Percentiles rank a stretch among this genome's conserved stretches.
Conservation (phyloP, 2,113 vertebrate genomes). For the Tympanuchus pallidicinctus region DNA sequence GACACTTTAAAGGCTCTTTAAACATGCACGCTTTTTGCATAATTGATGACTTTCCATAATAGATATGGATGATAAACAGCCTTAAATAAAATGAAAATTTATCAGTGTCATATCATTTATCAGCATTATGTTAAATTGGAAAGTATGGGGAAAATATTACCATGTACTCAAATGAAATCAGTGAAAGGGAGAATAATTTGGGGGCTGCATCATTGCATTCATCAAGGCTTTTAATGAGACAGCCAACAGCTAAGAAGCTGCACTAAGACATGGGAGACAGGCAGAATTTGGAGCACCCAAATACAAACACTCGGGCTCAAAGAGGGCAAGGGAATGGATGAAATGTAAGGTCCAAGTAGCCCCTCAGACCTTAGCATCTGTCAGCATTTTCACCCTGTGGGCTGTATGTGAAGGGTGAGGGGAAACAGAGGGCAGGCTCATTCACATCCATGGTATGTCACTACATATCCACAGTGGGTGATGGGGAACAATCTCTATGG, state of each 20-base stretch:
- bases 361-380: not conserved
- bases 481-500: rapidly evolving
- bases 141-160: constrained; percentile 23
- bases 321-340: not conserved
- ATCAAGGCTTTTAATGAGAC: constrained; percentile 7
- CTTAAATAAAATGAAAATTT: constrained; percentile 72
- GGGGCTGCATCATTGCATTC: not conserved
- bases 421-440: not conserved
- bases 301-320: not conserved
- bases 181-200: constrained; percentile 37
- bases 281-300: not conserved
- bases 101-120: constrained; percentile 60
- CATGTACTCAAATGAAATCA: not conserved
- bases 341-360: not conserved
- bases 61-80: constrained; percentile 70
- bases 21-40: constrained; percentile 68
- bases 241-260: not conserved
- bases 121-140: constrained; percentile 25
- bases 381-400: not conserved
- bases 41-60: constrained; percentile 72
- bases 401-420: too few relatives aligned
- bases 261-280: not conserved
- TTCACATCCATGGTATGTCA: not conserved
- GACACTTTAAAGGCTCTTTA: constrained; percentile 50
- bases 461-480: rapidly evolving